Percentiles rank a stretch among this genome's conserved stretches.
These are phyloP conservation scores for Leptarthrus brevirostris DNA, from an alignment of 2,888 invertebrate genomes.

Conservation along the genomic window DNA sequence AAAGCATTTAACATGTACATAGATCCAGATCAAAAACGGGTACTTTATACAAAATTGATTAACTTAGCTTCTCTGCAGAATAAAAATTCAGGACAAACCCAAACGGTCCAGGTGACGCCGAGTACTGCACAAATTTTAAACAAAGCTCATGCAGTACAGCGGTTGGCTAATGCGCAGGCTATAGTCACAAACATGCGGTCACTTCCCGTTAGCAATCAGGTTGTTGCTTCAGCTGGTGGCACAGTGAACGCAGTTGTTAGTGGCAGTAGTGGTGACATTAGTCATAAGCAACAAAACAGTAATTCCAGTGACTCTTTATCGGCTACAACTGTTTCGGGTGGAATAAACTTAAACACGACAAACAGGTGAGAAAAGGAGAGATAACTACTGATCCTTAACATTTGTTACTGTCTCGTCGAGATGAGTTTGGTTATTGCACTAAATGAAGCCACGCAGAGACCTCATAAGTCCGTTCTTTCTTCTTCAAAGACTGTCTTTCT, in stretches of 20 bases:
- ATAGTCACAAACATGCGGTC: constrained; percentile 54
- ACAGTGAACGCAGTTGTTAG: constrained; percentile 13
- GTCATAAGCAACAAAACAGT: constrained; percentile 51
- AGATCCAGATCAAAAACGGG: constrained; percentile 60
- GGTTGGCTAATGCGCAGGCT: constrained; percentile 49
- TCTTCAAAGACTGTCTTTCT: constrained; percentile 45
- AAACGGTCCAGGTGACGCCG: constrained; percentile 49
- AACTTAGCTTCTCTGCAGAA: constrained; percentile 64
- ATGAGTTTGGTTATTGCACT: constrained; percentile 2
- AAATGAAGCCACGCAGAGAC: constrained; percentile 19
- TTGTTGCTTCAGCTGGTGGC: constrained; percentile 40
- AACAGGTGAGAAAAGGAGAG: constrained; percentile 68
- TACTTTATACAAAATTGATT: constrained; percentile 64
- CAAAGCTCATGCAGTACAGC: constrained; percentile 57
- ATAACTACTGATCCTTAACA: constrained; percentile 61
- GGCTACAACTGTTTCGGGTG: constrained; percentile 46
- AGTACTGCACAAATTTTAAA: constrained; percentile 46
- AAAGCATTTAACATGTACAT: constrained; percentile 55
- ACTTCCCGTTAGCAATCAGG: constrained; percentile 49
- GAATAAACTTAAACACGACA: constrained; percentile 61
- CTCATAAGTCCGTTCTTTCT: constrained; percentile 25
- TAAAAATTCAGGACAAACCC: constrained; percentile 53
- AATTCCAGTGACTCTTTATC: constrained; percentile 40
- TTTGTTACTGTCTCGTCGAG: constrained; percentile 12
- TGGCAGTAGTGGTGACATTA: constrained; percentile 1